Evolutionary conservation across 1,140 invertebrate genomes (phyloP), one percentile per base, ranked within the genome.

Genomic region (Harlomillsia oculata): DNA sequence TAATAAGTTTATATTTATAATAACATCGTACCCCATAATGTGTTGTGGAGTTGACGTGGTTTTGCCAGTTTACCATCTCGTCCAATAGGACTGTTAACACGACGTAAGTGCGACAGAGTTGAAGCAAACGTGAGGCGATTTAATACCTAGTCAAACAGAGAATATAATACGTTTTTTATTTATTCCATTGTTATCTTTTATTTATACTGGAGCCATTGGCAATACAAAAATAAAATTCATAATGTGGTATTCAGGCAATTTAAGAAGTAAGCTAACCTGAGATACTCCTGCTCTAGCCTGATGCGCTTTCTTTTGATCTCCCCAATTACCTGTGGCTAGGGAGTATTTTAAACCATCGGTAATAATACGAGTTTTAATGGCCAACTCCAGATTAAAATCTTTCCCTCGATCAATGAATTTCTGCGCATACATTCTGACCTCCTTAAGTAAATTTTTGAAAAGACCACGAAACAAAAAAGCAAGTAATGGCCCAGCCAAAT

Each of bases 281-380:
- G 85, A 88, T 13, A 92, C 89, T 28, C 89, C 89, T 62, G 93
- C 92, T 72, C 93, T 78, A 5, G 91, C 89, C 74, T 96, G 91
- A 84, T 98, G 95, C 57, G 96, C 96, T 72, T 99, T 99, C 72
- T 98, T 99, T 74, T 99, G 96, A 72, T 99, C 96, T 32, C 96
- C 96, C 96, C 96, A 99, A 74, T 99, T 99, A 28, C 96, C 96
- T 34, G 96, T 99, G 67, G 96, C 95, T 60, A 99, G 75, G 0
- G 95, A 98, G 72, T 99, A 99, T 62, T 91, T 77, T 21, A 99
- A 75, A n/a, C 96, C 96, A 73, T 98, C 93, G 2, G 95, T 98
- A 49, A 99, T 98, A 36, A 97, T 92, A 70, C 93, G 85, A 0
- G 94, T 97, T 73, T 97, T 97, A 40, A 99, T 95, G 25, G 95